Percentiles rank a stretch among this genome's conserved stretches.
Evolutionary conservation across 1,140 invertebrate genomes (phyloP).

Genomic region (Globodera ellingtonae): DNA sequence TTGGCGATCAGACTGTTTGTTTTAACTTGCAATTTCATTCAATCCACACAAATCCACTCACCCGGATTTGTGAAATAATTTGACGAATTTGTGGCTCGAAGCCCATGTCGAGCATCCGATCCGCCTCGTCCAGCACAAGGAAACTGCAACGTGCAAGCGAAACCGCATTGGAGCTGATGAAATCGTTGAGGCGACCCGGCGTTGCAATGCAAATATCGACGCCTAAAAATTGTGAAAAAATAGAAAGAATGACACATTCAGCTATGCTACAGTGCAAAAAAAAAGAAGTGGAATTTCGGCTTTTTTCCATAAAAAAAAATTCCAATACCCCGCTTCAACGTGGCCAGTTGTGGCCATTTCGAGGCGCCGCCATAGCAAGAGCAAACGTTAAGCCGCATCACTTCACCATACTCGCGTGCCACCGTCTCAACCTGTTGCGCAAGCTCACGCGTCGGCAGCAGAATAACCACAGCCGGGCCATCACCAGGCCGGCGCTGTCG

Average conservation of each 20-base stretch:
- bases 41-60: constrained; percentile 71
- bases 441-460: constrained; percentile 88
- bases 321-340: constrained; percentile 69
- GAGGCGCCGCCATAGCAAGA: constrained; percentile 89
- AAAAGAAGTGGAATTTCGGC: not conserved
- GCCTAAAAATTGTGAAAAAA: constrained; percentile 66
- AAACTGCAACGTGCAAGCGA: constrained; percentile 88
- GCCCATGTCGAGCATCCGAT: constrained; percentile 98
- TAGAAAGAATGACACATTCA: constrained; percentile 60
- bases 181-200: constrained; percentile 91
- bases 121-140: constrained; percentile 94
- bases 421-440: constrained; percentile 83
- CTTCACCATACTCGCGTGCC: constrained; percentile 33
- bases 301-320: not conserved
- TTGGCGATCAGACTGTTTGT: constrained; percentile 79
- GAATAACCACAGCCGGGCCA: constrained; percentile 71
- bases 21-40: constrained; percentile 34
- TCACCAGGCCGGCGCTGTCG: constrained; percentile 61
- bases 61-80: constrained; percentile 89
- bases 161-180: constrained; percentile 84
- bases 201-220: constrained; percentile 97
- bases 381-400: constrained; percentile 28
- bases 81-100: constrained; percentile 97
- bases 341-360: constrained; percentile 81
- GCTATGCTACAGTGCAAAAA: not conserved